Base-by-base conservation (phyloP, 64 coral and sea anemone genomes). In the Anthopleura sola region DNA sequence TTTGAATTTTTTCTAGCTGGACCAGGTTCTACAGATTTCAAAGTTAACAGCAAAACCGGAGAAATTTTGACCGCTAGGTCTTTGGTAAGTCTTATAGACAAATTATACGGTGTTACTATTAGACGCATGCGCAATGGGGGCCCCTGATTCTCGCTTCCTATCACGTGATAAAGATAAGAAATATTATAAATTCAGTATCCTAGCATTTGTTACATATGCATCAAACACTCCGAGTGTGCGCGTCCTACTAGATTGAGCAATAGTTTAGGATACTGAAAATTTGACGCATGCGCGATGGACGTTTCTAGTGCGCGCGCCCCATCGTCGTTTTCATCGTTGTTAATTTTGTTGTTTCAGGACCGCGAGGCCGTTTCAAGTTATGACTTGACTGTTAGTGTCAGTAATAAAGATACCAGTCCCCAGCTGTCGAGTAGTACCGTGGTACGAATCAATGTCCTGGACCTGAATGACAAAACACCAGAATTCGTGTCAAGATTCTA, bases 391-490 rank as follows among this genome's bases (percentile, higher is more conserved):
- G 50, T 98, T 15, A 68, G 83, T 23, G 95, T 86, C n/a, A 87
- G 82, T 24, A 98, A 98, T 86, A 75, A 71, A 7, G 92, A 78
- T 24, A 39, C 95, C 64, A 87, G 76, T 48, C 95, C 92, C 24
- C 55, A 44, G 31, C 89, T 98, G 36, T 37, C 83, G 48, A 92
- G 81, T 31, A 92, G 20, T 17, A 88, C 81, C 17, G 90, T 53
- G 26, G 89, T 94, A 20, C 60, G 21, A 33, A 71, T 98, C 12
- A 78, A 87, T 87, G 84, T 98, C 33, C 89, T 91, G 71, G 95
- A 98, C 74, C 53, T 80, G 24, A 98, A 98, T 68, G 95, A 98
- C n/a, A 86, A 94, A 77, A 71, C 85, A 3, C 92, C 95, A 44
- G 86, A 60, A 29, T 98, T 98, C 50, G 89, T 36, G n/a, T 32